Evolutionary conservation across 2,797 vertebrate genomes (phyloP), one percentile per base, ranked within the genome.

Genomic region (Molossus molossus): DNA sequence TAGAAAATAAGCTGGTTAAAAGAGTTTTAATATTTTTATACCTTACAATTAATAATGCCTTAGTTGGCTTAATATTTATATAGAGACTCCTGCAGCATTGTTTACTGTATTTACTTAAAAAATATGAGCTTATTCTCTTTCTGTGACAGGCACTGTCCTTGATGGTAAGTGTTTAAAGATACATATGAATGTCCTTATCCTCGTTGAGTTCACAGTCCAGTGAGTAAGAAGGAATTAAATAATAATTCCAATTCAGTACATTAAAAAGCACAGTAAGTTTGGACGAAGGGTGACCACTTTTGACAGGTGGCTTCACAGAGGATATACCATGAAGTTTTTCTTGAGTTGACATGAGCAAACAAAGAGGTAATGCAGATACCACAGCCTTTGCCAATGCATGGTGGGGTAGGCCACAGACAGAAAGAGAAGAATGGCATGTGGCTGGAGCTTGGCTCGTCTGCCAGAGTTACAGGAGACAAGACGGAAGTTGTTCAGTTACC

Each of bases 31-130:
- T 20, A 27, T 50, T 55, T 93, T 87, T 73, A 70, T 75, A 11
- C 14, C 27, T 85, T 91, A 29, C 3, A 69, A 55, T 77, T 67
- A 82, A 50, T 76, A 87, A 40, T 23, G 18, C 53, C 10, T 86
- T 84, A 15, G 1, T 67, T 72, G 70, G 50, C 65, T 87, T 67
- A 50, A 12, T 75, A 20, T 29, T 82, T 77, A 83, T 58, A 33
- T 11, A 72, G 37, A 77, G 40, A 9, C 4, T 57, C 17, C 18
- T 55, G 18, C 14, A 50, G 1, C 75, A 40, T 80, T 76, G 17
- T 87, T 58, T 86, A 5, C 37, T 83, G 29, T n/a, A 1, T 62
- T 94, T 90, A 23, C 40, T 94, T 84, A 67, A 85, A 67, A 60
- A 55, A 18, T 86, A 57, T 72, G 2, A 65, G 17, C 18, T 58